These are phyloP conservation scores for Tetramorium bicarinatum DNA, from an alignment of 2,888 invertebrate species.

Conservation along the genomic window DNA sequence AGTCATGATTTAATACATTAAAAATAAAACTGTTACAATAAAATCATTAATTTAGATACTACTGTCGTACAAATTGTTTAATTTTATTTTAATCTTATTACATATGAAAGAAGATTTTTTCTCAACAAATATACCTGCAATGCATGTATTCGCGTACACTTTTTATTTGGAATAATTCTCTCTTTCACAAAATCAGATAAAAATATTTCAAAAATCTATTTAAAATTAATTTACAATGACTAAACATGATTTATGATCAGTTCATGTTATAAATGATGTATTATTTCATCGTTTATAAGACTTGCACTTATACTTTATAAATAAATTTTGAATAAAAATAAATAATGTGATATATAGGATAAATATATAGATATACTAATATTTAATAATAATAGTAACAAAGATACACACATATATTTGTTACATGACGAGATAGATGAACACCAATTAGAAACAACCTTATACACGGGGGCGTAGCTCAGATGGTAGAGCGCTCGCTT, in stretches of 20 bases:
- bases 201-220: not conserved
- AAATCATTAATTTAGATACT: not conserved
- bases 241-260: not conserved
- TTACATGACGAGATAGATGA: not conserved
- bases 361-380: not conserved
- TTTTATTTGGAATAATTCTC: not conserved
- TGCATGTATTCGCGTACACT: not conserved
- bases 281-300: not conserved
- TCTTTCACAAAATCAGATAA: not conserved
- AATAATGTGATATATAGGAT: not conserved
- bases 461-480: slow-evolving; percentile 83
- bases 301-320: not conserved
- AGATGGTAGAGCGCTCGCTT: slow-evolving; percentile 86
- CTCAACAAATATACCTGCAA: not conserved
- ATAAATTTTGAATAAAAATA: not conserved
- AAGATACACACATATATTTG: not conserved
- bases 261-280: not conserved
- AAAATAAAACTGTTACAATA: not conserved
- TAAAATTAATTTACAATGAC: not conserved
- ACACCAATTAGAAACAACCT: not conserved
- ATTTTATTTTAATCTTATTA: not conserved
- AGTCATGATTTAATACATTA: not conserved
- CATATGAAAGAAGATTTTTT: not conserved
- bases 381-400: not conserved
- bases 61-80: not conserved